phyloP scores from a whole-genome alignment of 64 coral and sea anemone genomes.

The Montipora efflorescens region DNA sequence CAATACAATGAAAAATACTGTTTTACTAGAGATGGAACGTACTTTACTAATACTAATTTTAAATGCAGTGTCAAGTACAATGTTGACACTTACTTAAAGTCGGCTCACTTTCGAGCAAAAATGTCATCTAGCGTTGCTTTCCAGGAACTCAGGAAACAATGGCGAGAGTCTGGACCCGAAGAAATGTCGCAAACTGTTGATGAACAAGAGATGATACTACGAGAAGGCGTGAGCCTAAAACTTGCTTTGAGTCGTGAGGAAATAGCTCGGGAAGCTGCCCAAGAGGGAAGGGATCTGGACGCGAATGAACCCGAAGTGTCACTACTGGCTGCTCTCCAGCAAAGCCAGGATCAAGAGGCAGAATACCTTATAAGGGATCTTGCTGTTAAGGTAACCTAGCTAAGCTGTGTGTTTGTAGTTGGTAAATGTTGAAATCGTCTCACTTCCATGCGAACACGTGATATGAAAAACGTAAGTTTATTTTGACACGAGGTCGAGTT shows the following conservation, averaged over 20 bases:
- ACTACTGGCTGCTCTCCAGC: constrained; percentile 87
- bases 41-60: background rate
- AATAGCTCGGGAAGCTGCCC: constrained; percentile 9
- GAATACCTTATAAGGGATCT: constrained; percentile 88
- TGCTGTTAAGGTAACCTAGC: constrained; percentile 73
- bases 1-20: too few relatives aligned
- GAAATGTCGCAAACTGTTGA: constrained; percentile 82
- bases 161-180: constrained; percentile 89
- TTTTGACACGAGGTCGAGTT: too few relatives aligned
- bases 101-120: background rate
- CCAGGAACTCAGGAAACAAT: constrained; percentile 90
- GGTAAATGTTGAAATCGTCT: too few relatives aligned
- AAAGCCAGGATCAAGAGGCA: constrained; percentile 88
- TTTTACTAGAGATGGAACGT: too few relatives aligned
- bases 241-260: constrained; percentile 61
- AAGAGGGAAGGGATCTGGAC: constrained; percentile 31
- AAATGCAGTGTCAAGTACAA: background rate
- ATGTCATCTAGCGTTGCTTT: background rate
- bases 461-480: too few relatives aligned
- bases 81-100: background rate
- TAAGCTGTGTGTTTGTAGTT: background rate
- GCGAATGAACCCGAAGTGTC: constrained; percentile 69
- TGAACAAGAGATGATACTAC: constrained; percentile 81
- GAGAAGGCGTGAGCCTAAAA: constrained; percentile 82
- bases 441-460: too few relatives aligned